Base-by-base conservation (phyloP, 2,888 invertebrate genomes). In the Falcaria lacertinaria region DNA sequence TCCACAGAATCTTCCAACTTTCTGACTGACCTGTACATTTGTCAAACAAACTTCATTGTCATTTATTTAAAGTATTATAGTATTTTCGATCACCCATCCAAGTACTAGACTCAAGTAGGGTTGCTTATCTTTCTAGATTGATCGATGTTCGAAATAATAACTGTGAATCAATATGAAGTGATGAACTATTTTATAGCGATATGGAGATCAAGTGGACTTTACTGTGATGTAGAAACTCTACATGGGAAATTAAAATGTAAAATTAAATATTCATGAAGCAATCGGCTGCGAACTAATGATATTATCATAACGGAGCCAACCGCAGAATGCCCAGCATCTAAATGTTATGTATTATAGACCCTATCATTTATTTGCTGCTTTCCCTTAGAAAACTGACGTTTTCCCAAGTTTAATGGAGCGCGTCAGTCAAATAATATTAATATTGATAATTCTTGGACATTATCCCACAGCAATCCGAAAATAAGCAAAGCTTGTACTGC, bases 331-430 rank as follows among this genome's bases (percentile, higher is more conserved):
- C 19, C 19, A 28, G 28, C 3, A 28, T 28, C 28, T 28, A 28
- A 11, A 28, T 11, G 7, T 11, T 28, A n/a, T n/a, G n/a, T n/a
- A 28, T 28, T 28, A 28, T 15, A n/a, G 41, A 37, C 17, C 37
- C 34, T 34, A 41, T 11, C 15, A 43, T 14, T 36, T 42, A 45
- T 45, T 43, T 41, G 8, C 25, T 15, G 46, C 50, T 52, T 52
- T 52, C 52, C 43, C 45, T 34, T 52, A 46, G 52, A 52, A 50
- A 52, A 50, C 49, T 44, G 50, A 50, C 50, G 44, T 50, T 52
- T 50, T 46, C 43, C 44, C 39, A 34, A 41, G 43, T 33, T 47
- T 47, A 45, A 41, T 45, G 41, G 44, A 48, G 45, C 50, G 52
- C 15, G 14, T 25, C 41, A 37, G 15, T 39, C 16, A 47, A 50